Conservation (phyloP, 2,797 vertebrate species). For the Coregonus suidteri region DNA sequence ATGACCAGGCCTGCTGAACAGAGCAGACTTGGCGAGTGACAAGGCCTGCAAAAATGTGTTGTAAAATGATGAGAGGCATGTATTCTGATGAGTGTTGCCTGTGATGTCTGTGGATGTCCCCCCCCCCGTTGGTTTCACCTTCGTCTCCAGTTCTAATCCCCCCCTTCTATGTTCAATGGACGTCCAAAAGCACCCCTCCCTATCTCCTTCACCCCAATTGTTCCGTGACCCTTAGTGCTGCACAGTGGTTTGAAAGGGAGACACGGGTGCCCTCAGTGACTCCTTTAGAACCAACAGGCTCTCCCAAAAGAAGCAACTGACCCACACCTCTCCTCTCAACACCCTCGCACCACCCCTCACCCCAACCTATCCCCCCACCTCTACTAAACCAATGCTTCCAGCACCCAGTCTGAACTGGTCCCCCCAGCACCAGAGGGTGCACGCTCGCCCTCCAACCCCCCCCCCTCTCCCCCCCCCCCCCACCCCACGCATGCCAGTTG, state of each 20-base stretch:
- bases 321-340: too few species aligned
- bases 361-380: slow-evolving; percentile 35
- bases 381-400: slow-evolving; percentile 49
- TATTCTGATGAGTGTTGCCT: slow-evolving; percentile 71
- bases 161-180: slow-evolving; percentile 42
- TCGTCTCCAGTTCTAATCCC: slow-evolving; percentile 42
- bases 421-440: slow-evolving; percentile 49
- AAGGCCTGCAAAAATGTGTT: slow-evolving; percentile 30
- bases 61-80: slow-evolving; percentile 56
- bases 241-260: slow-evolving; percentile 78
- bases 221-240: slow-evolving; percentile 49
- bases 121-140: slow-evolving; percentile 58
- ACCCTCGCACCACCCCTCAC: slow-evolving; percentile 23
- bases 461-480: slow-evolving; percentile 26
- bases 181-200: slow-evolving; percentile 20
- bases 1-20: background rate
- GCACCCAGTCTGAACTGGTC: slow-evolving; percentile 31
- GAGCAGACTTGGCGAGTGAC: background rate
- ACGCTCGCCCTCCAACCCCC: slow-evolving; percentile 31
- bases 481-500: slow-evolving; percentile 27
- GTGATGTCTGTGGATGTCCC: slow-evolving; percentile 73
- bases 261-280: slow-evolving; percentile 78
- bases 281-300: slow-evolving; percentile 74
- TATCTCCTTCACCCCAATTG: slow-evolving; percentile 14
- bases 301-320: slow-evolving; percentile 39